These are phyloP conservation scores for Leucophenga montana DNA, from an alignment of 2,888 invertebrate genomes.

Conservation along the genomic window DNA sequence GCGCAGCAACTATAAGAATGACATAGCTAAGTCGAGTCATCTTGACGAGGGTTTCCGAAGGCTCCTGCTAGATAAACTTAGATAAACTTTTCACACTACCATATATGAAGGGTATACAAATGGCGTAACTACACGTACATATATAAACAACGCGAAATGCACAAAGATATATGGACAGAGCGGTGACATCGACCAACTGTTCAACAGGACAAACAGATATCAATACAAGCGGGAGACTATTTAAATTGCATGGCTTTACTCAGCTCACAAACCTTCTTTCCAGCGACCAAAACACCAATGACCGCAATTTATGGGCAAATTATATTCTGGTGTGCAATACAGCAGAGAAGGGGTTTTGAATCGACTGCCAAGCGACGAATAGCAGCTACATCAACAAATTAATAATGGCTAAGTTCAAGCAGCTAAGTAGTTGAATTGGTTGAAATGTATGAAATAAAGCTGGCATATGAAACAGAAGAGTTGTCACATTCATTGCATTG, in stretches of 20 bases:
- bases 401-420: neutral
- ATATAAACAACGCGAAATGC: slow-evolving; percentile 1
- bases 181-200: neutral
- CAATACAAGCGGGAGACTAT: neutral
- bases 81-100: no score
- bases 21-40: no score
- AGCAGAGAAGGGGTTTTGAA: no score
- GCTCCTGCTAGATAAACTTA: no score
- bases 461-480: no score
- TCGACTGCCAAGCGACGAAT: no score
- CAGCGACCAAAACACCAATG: slow-evolving; percentile 2
- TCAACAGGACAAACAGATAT: slow-evolving; percentile 16
- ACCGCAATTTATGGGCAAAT: slow-evolving; percentile 19
- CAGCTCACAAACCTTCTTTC: neutral
- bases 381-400: no score
- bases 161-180: neutral
- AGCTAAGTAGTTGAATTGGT: neutral
- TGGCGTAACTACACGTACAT: slow-evolving; percentile 7
- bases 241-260: neutral
- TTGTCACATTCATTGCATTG: neutral
- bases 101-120: neutral
- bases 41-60: no score
- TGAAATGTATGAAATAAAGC: neutral
- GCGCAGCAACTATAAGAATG: no score
- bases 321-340: neutral